These are phyloP conservation scores for Decapterus maruadsi DNA, from an alignment of 2,797 vertebrate genomes.

Conservation along the genomic window DNA sequence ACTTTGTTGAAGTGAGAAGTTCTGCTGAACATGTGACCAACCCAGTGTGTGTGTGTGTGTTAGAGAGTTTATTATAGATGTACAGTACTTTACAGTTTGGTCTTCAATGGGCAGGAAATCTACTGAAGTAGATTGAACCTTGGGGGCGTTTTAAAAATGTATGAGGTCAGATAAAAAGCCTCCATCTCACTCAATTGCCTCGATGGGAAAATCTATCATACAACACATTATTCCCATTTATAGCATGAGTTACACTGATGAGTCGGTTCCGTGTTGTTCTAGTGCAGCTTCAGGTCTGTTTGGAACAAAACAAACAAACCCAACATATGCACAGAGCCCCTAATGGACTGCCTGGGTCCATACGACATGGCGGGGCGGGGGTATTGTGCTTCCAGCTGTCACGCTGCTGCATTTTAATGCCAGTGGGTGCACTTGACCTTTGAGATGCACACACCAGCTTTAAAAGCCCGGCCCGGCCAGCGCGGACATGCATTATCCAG, in stretches of 20 bases:
- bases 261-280: conserved; percentile 10
- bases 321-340: conserved; percentile 12
- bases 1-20: too few relatives aligned
- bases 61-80: not conserved
- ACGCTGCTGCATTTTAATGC: conserved; percentile 50
- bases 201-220: not conserved
- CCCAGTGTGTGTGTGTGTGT: not conserved
- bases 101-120: not conserved
- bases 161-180: not conserved
- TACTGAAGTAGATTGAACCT: not conserved
- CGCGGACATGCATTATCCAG: conserved; percentile 30
- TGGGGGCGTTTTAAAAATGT: not conserved
- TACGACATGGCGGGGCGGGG: not conserved
- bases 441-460: conserved; percentile 11
- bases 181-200: not conserved
- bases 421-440: conserved; percentile 49
- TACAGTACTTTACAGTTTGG: not conserved
- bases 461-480: conserved; percentile 21
- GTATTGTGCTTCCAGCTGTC: conserved; percentile 53
- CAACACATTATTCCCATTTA: not conserved
- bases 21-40: too few relatives aligned
- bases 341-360: conserved; percentile 32
- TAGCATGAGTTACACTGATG: not conserved
- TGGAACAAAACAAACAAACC: conserved; percentile 14
- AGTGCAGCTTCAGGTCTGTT: conserved; percentile 31